Evolutionary conservation across 2,113 vertebrate genomes (phyloP).

Genomic region (Propithecus coquereli): DNA sequence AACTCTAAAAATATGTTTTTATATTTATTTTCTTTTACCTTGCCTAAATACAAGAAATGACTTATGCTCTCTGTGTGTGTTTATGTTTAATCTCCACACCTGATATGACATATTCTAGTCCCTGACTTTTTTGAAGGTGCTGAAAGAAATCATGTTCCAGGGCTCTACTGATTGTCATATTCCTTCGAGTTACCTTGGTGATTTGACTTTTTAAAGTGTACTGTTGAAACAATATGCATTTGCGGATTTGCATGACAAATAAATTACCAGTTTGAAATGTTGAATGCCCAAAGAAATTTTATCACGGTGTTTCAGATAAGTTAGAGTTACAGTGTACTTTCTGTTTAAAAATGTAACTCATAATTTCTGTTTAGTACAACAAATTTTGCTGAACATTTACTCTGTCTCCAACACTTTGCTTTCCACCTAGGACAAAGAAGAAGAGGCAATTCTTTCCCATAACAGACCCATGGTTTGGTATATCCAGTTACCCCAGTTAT

Average conservation of each 20-base stretch:
- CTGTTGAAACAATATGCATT: slow-evolving; percentile 66
- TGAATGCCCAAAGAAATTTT: slow-evolving; percentile 21
- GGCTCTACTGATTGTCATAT: slow-evolving; percentile 62
- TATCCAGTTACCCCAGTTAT: not conserved
- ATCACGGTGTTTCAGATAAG: not conserved
- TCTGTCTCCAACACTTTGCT: not conserved
- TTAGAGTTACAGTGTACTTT: not conserved
- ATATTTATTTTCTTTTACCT: not conserved
- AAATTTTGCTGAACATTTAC: not conserved
- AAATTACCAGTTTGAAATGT: slow-evolving; percentile 61
- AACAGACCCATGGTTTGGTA: fast-evolving
- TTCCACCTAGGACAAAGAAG: not conserved
- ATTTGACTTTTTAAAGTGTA: slow-evolving; percentile 59
- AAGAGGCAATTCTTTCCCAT: fast-evolving
- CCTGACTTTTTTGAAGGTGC: slow-evolving; percentile 36
- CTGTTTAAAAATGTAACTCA: slow-evolving; percentile 22
- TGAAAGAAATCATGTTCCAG: slow-evolving; percentile 47
- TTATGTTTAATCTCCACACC: not conserved
- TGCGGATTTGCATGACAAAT: slow-evolving; percentile 71
- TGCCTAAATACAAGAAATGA: not conserved
- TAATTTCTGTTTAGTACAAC: not conserved
- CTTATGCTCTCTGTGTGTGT: not conserved
- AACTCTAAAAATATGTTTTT: not conserved
- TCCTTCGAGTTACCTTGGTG: slow-evolving; percentile 68
- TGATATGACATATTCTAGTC: not conserved